Evolutionary conservation across 2,113 vertebrate species (phyloP).

Genomic region (Formicarius rufipectus): DNA sequence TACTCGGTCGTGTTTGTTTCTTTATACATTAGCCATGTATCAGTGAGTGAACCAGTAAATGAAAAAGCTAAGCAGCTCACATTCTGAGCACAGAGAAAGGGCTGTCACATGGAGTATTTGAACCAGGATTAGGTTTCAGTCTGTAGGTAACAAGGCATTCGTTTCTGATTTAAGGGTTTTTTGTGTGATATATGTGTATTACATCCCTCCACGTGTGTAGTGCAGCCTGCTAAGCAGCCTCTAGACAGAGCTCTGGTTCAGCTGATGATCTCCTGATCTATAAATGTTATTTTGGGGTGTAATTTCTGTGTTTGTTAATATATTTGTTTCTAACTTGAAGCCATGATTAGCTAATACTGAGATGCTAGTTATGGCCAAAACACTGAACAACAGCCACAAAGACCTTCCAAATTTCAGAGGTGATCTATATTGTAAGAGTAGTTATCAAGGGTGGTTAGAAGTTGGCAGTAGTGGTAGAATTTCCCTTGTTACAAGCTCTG

Average conservation of each 20-base stretch:
- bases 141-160: not conserved
- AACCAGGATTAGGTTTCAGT: not conserved
- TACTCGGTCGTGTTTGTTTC: not conserved
- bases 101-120: not conserved
- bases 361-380: not conserved
- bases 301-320: not conserved
- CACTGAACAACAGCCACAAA: not conserved
- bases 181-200: not conserved
- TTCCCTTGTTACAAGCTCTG: not conserved
- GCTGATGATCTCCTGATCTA: not conserved
- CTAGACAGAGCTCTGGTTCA: not conserved
- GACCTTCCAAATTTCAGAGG: not conserved
- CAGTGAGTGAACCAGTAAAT: not conserved
- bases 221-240: not conserved
- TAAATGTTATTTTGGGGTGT: not conserved
- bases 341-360: not conserved
- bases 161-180: not conserved
- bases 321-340: not conserved
- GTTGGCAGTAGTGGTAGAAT: not conserved
- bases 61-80: not conserved
- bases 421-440: not conserved
- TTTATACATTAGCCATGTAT: conserved; percentile 8
- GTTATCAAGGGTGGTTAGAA: not conserved
- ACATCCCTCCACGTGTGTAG: not conserved
- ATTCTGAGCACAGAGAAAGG: not conserved